These are phyloP conservation scores for Rhinophrynus dorsalis DNA, from an alignment of 2,797 vertebrate genomes.

Conservation along the genomic window DNA sequence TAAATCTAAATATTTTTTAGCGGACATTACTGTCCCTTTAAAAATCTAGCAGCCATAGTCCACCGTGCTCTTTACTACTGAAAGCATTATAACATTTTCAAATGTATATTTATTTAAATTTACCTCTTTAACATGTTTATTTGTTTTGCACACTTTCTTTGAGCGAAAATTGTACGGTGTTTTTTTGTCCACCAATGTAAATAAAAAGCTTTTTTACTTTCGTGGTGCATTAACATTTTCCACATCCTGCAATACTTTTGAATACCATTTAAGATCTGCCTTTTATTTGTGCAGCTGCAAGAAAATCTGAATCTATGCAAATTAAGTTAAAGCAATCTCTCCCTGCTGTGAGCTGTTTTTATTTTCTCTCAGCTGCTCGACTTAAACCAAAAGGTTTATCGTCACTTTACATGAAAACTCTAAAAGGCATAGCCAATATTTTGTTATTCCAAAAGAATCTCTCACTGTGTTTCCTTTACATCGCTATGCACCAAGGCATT, in stretches of 20 bases:
- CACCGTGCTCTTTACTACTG: too few relatives aligned
- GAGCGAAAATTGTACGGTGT: not conserved
- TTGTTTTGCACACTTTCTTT: not conserved
- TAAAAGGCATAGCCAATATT: conserved; percentile 11
- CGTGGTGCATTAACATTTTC: conserved; percentile 11
- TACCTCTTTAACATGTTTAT: not conserved
- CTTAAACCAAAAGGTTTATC: conserved; percentile 16
- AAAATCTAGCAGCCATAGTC: too few relatives aligned
- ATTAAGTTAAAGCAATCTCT: conserved; percentile 24
- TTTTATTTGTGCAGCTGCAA: conserved; percentile 42
- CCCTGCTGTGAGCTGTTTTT: conserved; percentile 36
- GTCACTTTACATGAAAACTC: conserved; percentile 21
- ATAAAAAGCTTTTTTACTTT: conserved; percentile 18
- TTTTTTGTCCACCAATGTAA: conserved; percentile 11
- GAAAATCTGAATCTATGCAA: conserved; percentile 40
- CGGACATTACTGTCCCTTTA: too few relatives aligned
- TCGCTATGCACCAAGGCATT: too few relatives aligned
- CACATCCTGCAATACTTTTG: conserved; percentile 14
- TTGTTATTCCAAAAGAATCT: conserved; percentile 7
- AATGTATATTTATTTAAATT: not conserved
- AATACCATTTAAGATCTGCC: conserved; percentile 19
- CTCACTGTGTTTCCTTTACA: not conserved
- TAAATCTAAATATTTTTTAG: too few relatives aligned
- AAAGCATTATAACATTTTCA: too few relatives aligned
- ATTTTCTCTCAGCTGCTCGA: conserved; percentile 28